phyloP scores from a whole-genome alignment of 1,140 invertebrate species.

The Drosophila watanabei region DNA sequence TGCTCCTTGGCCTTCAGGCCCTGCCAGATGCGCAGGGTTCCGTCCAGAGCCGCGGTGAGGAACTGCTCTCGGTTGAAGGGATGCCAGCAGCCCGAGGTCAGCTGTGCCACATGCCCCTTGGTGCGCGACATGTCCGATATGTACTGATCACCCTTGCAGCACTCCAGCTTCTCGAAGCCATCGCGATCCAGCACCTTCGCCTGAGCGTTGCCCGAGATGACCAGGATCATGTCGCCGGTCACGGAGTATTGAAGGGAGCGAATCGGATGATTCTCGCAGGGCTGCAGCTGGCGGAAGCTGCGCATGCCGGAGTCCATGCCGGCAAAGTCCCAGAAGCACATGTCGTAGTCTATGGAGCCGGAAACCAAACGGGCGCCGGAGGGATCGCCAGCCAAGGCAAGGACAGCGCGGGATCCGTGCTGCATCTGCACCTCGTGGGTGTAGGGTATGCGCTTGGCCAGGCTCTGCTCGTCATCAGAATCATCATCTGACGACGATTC shows the following conservation, averaged over 20 bases:
- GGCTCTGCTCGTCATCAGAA: constrained; percentile 86
- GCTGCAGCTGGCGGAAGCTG: constrained; percentile 96
- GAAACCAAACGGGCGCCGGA: constrained; percentile 96
- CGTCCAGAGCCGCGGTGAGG: constrained; percentile 96
- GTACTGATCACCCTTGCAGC: constrained; percentile 98
- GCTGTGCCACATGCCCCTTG: constrained; percentile 97
- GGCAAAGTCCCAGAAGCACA: constrained; percentile 99
- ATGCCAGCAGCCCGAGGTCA: constrained; percentile 97
- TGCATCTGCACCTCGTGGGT: constrained; percentile 93
- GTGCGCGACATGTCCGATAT: constrained; percentile 97
- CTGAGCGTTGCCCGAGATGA: constrained; percentile 95
- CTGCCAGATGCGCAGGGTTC: constrained; percentile 96
- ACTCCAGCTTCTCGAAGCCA: constrained; percentile 98
- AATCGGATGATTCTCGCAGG: constrained; percentile 98
- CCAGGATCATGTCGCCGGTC: constrained; percentile 97
- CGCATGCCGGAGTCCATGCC: constrained; percentile 97
- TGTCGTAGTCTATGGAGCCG: constrained; percentile 98
- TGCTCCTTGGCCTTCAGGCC: constrained; percentile 90
- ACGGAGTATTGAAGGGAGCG: constrained; percentile 95
- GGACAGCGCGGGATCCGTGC: constrained; percentile 94
- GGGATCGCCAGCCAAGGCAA: constrained; percentile 95
- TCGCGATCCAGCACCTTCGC: constrained; percentile 98
- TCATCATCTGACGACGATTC: constrained; percentile 61
- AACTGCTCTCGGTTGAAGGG: constrained; percentile 97
- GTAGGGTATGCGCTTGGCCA: constrained; percentile 91